These are phyloP conservation scores for Planococcus citri DNA, from an alignment of 1,140 invertebrate species.

Conservation along the genomic window DNA sequence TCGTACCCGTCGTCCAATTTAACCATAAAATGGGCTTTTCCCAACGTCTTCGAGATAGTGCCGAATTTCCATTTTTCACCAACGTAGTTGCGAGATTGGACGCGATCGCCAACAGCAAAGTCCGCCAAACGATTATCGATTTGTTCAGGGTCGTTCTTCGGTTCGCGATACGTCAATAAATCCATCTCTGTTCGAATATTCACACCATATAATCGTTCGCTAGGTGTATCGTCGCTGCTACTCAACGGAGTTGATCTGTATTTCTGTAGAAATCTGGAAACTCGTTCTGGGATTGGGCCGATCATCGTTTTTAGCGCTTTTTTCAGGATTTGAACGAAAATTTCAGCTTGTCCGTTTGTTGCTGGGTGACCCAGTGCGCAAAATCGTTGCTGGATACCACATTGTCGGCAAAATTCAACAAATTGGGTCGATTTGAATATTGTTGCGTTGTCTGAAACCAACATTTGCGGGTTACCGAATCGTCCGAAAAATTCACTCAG, in stretches of 20 bases:
- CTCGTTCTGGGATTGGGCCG: too few relatives aligned
- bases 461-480: constrained; percentile 22
- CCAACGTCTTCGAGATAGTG: not conserved
- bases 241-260: too few relatives aligned
- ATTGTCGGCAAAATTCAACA: constrained; percentile 26
- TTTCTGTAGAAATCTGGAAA: too few relatives aligned
- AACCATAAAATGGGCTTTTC: constrained; percentile 13
- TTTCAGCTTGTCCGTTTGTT: constrained; percentile 31
- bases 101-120: not conserved
- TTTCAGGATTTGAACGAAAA: constrained; percentile 33
- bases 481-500: constrained; percentile 21
- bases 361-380: constrained; percentile 29
- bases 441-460: constrained; percentile 26
- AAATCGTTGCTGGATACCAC: constrained; percentile 30
- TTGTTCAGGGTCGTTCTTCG: not conserved
- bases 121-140: not conserved
- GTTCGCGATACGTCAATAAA: constrained; percentile 11
- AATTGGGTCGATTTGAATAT: constrained; percentile 28
- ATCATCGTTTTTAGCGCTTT: too few relatives aligned
- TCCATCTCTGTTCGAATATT: not conserved
- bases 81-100: not conserved
- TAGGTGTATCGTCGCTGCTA: not conserved
- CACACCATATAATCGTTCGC: constrained; percentile 5
- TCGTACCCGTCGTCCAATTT: constrained; percentile 20
- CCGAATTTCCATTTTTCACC: constrained; percentile 12